These are phyloP conservation scores for Psittacula cyanocephala DNA, from an alignment of 2,113 vertebrate genomes.

Conservation along the genomic window DNA sequence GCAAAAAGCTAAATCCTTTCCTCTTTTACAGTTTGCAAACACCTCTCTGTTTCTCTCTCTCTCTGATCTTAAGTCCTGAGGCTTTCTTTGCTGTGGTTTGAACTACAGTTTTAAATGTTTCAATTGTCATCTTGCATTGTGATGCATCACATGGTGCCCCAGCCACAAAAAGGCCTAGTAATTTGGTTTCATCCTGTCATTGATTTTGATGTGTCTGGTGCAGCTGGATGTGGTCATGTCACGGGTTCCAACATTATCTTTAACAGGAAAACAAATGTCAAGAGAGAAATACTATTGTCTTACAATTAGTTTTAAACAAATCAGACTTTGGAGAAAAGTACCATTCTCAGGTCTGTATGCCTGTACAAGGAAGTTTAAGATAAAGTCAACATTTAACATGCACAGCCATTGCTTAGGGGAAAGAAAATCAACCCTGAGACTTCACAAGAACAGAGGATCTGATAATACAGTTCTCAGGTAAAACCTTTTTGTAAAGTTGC, in stretches of 20 bases:
- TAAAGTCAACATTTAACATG: neutral
- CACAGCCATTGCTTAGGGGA: neutral
- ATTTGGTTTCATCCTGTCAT: conserved; percentile 71
- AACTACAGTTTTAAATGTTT: conserved; percentile 66
- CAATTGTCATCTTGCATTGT: conserved; percentile 72
- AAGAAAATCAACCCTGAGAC: neutral
- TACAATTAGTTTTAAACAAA: conserved; percentile 58
- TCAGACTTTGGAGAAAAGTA: conserved; percentile 9
- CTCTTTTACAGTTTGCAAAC: conserved; percentile 62
- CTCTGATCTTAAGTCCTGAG: conserved; percentile 66
- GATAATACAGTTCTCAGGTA: neutral
- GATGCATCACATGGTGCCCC: conserved; percentile 66
- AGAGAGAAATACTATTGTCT: conserved; percentile 62
- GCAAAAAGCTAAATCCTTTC: conserved; percentile 48
- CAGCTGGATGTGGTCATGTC: conserved; percentile 71
- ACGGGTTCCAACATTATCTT: conserved; percentile 69
- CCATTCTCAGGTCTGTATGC: conserved; percentile 34
- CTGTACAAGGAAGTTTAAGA: neutral
- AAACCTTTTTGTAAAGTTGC: neutral
- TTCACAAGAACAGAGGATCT: neutral
- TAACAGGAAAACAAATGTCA: conserved; percentile 71
- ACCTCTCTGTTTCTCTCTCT: conserved; percentile 62
- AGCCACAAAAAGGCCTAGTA: conserved; percentile 69
- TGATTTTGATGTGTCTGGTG: conserved; percentile 71
- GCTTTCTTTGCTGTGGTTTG: conserved; percentile 73